Evolutionary conservation across 2,797 vertebrate species (phyloP), one percentile per base, ranked within the genome.

Genomic region (Adelosebastes latens): DNA sequence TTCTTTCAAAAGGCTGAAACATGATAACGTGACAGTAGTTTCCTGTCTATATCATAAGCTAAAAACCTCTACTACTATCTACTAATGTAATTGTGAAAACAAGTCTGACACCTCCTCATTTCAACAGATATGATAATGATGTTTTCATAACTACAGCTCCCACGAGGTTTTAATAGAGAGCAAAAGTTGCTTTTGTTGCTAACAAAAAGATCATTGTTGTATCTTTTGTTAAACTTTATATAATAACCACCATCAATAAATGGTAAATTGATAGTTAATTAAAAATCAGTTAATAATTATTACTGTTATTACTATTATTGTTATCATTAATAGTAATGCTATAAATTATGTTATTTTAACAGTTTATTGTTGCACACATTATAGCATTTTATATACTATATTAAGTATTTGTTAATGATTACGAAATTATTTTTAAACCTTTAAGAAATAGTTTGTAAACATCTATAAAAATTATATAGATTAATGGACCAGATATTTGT

Each of bases 391-490:
- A 46, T 46, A 0, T 46, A 4, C 42, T 46, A 46, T 46, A 46
- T 46, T 42, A 0, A 42, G 0, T 42, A 42, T 16, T 18, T 46
- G 16, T 46, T 46, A 46, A 46, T 46, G 0, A 46, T 18, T 46
- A 46, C 6, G 0, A 46, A 0, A 46, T 42, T 0, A 42, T 42
- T 42, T 42, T 0, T 46, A 18, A 46, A 46, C 6, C 0, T 46
- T 46, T 8, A 46, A 46, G 0, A 46, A 42, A 46, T 46, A 0
- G 42, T 46, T 46, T 46, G 42, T 46, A 18, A 46, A 46, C 42
- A 46, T 46, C 42, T 46, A 18, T 46, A 46, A 8, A 16, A 6
- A 46, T 46, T 46, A 46, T 8, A 46, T 46, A 46, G 42, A 18
- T 46, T 1, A 18, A 46, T 0, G 42, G 39, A 39, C 39, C 13